A percentile compares a stretch with the other conserved stretches of the same genome.
phyloP scores from a whole-genome alignment of 2,797 vertebrate genomes.

The Champsocephalus gunnari region DNA sequence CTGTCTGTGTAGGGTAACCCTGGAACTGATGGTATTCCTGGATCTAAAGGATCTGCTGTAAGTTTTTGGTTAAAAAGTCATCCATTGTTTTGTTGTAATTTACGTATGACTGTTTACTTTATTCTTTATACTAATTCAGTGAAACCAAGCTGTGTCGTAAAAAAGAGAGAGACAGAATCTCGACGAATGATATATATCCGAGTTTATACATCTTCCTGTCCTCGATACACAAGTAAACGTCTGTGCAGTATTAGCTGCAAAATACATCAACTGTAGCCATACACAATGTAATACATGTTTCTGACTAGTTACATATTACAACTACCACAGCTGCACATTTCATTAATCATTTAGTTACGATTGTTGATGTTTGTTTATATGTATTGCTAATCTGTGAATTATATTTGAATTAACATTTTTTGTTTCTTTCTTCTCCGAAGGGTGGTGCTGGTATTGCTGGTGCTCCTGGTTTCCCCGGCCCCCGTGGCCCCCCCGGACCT shows the following conservation, averaged over 20 bases:
- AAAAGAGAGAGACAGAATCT: too few species aligned
- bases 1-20: slow-evolving; percentile 90
- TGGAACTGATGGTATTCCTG: slow-evolving; percentile 95
- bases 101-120: too few species aligned
- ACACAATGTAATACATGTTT: neutral
- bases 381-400: too few species aligned
- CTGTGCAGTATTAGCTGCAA: neutral
- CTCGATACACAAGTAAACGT: neutral
- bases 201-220: neutral
- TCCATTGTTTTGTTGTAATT: too few species aligned
- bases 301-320: neutral
- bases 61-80: slow-evolving; percentile 59
- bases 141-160: too few species aligned
- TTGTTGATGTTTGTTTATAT: neutral
- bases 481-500: slow-evolving; percentile 95
- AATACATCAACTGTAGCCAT: neutral
- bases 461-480: slow-evolving; percentile 97
- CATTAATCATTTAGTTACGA: neutral
- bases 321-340: neutral
- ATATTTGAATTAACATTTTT: too few species aligned
- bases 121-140: too few species aligned
- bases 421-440: slow-evolving; percentile 71
- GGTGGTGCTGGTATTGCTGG: slow-evolving; percentile 94
- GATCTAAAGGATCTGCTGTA: slow-evolving; percentile 96
- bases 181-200: neutral